Percentiles rank a stretch among this genome's conserved stretches.
phyloP scores from a whole-genome alignment of 2,888 invertebrate species.

The Oscheius sp. region DNA sequence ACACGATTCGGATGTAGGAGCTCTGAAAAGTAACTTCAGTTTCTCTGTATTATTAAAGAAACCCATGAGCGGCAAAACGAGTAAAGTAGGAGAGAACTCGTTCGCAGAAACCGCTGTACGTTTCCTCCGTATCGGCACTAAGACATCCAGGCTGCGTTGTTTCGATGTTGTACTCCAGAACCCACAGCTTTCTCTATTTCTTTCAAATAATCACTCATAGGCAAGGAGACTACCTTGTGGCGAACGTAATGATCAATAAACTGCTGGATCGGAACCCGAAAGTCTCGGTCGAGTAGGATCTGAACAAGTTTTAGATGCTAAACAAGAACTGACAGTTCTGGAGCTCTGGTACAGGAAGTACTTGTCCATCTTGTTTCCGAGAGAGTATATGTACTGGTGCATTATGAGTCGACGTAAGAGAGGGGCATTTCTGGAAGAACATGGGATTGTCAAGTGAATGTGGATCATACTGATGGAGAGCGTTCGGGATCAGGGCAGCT shows the following conservation, averaged over 20 bases:
- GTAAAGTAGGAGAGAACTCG: slow-evolving; percentile 37
- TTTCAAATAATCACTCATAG: background rate
- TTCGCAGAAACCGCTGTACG: slow-evolving; percentile 35
- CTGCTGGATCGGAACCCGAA: slow-evolving; percentile 28
- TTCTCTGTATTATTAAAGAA: background rate
- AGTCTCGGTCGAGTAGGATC: slow-evolving; percentile 41
- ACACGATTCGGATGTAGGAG: slow-evolving; percentile 34
- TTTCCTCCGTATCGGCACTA: slow-evolving; percentile 21
- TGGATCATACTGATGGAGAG: slow-evolving; percentile 30
- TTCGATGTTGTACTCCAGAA: slow-evolving; percentile 41
- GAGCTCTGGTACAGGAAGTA: slow-evolving; percentile 40
- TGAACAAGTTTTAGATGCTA: slow-evolving; percentile 5
- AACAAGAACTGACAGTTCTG: background rate
- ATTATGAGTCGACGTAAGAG: slow-evolving; percentile 41
- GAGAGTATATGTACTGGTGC: slow-evolving; percentile 43
- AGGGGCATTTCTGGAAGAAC: slow-evolving; percentile 37
- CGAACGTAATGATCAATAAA: slow-evolving; percentile 30
- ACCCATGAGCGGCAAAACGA: slow-evolving; percentile 41
- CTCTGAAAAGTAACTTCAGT: slow-evolving; percentile 2
- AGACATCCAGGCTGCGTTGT: slow-evolving; percentile 33
- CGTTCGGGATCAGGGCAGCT: slow-evolving; percentile 41
- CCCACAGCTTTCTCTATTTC: slow-evolving; percentile 38
- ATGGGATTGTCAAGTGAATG: background rate
- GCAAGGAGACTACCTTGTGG: slow-evolving; percentile 18
- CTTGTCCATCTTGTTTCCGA: slow-evolving; percentile 40